Base-by-base conservation (phyloP, 2,113 vertebrate species). In the Pseudolaguvia tuberculata region DNA sequence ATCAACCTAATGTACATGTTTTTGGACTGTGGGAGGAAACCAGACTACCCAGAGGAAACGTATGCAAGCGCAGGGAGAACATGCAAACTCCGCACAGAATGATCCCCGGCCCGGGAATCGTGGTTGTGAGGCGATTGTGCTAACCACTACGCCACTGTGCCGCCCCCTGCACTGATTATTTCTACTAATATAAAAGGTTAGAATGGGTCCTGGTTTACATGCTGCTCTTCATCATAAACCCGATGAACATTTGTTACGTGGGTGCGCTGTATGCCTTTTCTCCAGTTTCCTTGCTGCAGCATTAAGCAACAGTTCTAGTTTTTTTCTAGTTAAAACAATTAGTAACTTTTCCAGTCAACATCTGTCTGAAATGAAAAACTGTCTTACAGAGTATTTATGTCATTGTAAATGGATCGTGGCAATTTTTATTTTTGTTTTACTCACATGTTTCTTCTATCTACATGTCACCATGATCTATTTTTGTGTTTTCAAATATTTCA, bases 191-290 rank as follows among this genome's bases (percentile, higher is more conserved):
- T 42, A 42, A 42, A 5, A 42, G 8, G 39, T 8, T 42, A 6
- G 39, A 42, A 42, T 42, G 1, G 8, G 39, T 42, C 39, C 39
- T 42, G 39, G 15, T 27, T 66, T 42, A 9, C 27, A n/a, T 63
- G 48, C 59, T 63, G 58, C 23, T 73, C 58, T 63, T 73, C 62
- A 73, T 27, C 25, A 23, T 20, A 45, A 31, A 11, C 31, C n/a
- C 27, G 52, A 50, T 48, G 52, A 68, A 69, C 63, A 76, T 69
- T 68, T 76, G 58, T 50, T 68, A 69, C 27, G 65, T 50, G 72
- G 59, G 59, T 45, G 59, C 48, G 14, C 20, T 58, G 27, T 31
- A 13, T 73, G 39, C 45, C 27, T 55, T 70, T 51, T 20, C 20
- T 42, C 58, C 13, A 31, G 51, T 69, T 69, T 12, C 23, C 70